Evolutionary conservation across 1,140 invertebrate genomes (phyloP).

Genomic region (Onthophagus taurus): DNA sequence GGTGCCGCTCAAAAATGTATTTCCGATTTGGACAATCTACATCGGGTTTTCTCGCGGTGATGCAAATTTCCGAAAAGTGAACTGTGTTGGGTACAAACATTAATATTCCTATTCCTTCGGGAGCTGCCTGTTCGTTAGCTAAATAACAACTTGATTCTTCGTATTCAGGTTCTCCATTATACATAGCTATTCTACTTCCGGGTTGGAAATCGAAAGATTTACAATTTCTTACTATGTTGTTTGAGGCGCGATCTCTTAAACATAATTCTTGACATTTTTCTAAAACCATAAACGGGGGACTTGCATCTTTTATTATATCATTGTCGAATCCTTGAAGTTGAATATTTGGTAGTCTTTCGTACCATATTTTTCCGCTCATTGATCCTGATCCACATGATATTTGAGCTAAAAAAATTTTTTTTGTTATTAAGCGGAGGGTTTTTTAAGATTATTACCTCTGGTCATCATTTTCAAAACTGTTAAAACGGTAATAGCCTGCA

Average conservation of each 20-base stretch:
- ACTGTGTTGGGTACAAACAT: constrained; percentile 78
- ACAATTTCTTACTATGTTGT: constrained; percentile 71
- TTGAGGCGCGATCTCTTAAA: constrained; percentile 65
- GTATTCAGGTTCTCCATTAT: constrained; percentile 72
- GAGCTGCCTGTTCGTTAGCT: constrained; percentile 70
- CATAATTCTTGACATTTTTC: constrained; percentile 80
- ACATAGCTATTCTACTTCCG: constrained; percentile 70
- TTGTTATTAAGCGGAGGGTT: too few relatives aligned
- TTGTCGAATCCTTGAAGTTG: constrained; percentile 81
- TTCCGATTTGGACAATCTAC: constrained; percentile 76
- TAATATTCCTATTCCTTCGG: constrained; percentile 76
- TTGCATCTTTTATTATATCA: constrained; percentile 73
- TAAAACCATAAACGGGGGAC: constrained; percentile 72
- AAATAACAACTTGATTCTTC: constrained; percentile 85
- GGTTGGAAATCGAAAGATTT: constrained; percentile 85
- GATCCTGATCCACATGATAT: constrained; percentile 79
- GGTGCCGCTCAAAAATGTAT: constrained; percentile 80
- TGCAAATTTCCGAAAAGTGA: constrained; percentile 82
- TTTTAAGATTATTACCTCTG: constrained; percentile 53
- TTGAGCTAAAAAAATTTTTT: constrained; percentile 56
- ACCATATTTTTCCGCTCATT: constrained; percentile 67
- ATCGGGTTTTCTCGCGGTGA: constrained; percentile 73
- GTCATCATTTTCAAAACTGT: constrained; percentile 73
- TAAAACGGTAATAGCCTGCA: constrained; percentile 74
- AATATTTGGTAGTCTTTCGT: constrained; percentile 79